phyloP scores from a whole-genome alignment of 2,113 vertebrate species.

The Cyprinus carpio region DNA sequence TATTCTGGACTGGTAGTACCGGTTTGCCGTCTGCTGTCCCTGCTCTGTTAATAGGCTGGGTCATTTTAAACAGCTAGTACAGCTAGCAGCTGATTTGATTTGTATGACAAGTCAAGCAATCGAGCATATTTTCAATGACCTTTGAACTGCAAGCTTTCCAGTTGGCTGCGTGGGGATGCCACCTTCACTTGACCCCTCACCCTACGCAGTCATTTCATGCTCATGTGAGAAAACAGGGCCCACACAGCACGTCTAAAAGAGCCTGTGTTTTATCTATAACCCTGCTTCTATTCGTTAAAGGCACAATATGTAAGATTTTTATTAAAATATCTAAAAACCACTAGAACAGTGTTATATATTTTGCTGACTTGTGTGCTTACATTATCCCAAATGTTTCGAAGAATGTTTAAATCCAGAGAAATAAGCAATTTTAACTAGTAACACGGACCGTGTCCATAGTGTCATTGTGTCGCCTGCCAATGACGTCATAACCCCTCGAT shows the following conservation, averaged over 20 bases:
- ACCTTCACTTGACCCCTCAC: constrained; percentile 74
- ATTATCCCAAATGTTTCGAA: too few relatives aligned
- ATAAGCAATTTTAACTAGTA: too few relatives aligned
- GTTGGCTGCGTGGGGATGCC: constrained; percentile 69
- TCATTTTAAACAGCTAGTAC: constrained; percentile 34
- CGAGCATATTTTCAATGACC: constrained; percentile 70
- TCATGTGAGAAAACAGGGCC: constrained; percentile 55
- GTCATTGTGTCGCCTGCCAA: too few relatives aligned
- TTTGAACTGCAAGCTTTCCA: constrained; percentile 73
- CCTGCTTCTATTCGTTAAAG: background rate
- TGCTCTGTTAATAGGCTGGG: constrained; percentile 10
- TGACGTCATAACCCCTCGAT: too few relatives aligned
- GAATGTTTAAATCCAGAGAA: too few relatives aligned
- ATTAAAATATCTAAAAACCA: too few relatives aligned
- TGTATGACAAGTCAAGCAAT: constrained; percentile 70
- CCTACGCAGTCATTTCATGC: constrained; percentile 63
- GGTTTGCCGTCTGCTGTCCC: background rate
- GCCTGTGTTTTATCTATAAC: constrained; percentile 36
- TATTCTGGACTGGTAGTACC: background rate
- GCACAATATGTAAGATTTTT: too few relatives aligned
- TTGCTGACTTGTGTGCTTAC: too few relatives aligned
- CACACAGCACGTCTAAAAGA: constrained; percentile 56
- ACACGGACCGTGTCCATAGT: too few relatives aligned
- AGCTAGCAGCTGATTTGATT: constrained; percentile 70
- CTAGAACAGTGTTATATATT: too few relatives aligned